Evolutionary conservation across 2,888 invertebrate species (phyloP), one percentile per base, ranked within the genome.

Genomic region (Cabera pusaria): DNA sequence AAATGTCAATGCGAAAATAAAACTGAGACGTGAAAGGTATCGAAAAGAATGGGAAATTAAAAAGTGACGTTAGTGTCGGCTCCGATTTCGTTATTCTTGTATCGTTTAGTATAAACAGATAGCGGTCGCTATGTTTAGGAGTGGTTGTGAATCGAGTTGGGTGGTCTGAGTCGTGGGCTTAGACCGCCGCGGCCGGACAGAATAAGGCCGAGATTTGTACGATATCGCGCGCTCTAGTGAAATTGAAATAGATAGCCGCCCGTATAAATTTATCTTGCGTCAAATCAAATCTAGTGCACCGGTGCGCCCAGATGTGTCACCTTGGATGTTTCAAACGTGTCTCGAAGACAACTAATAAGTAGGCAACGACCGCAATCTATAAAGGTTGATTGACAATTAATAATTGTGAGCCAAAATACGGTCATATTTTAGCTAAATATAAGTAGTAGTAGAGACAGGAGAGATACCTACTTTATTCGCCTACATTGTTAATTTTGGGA

Each of bases 181-280:
- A 64, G 66, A 27, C 24, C 64, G 59, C 66, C 64, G 68, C 64
- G 66, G 33, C 24, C 64, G 59, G 71, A 74, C 76, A 63, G 72
- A 77, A 81, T 81, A 80, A 75, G 81, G 75, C 69, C 70, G 84
- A 83, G 83, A 85, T 82, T 80, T 74, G 80, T 79, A 74, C 57
- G 85, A 83, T 80, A 81, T 74, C 68, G 65, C 67, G 66, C 76
- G 83, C 75, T 83, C 71, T 70, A 74, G 70, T 76, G 75, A 76
- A 79, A 81, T 75, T 79, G 74, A 78, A 86, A 84, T 82, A 82
- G 83, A 85, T 81, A 79, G 81, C 71, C 72, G 77, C 67, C 4
- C 53, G 47, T 53, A 66, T 14, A 14, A 14, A 14, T 73, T 78
- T 79, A 83, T 83, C 81, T 68, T 61, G 73, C 65, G 81, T 82